These are phyloP conservation scores for Pecten maximus DNA, from an alignment of 2,888 invertebrate genomes.

Conservation along the genomic window DNA sequence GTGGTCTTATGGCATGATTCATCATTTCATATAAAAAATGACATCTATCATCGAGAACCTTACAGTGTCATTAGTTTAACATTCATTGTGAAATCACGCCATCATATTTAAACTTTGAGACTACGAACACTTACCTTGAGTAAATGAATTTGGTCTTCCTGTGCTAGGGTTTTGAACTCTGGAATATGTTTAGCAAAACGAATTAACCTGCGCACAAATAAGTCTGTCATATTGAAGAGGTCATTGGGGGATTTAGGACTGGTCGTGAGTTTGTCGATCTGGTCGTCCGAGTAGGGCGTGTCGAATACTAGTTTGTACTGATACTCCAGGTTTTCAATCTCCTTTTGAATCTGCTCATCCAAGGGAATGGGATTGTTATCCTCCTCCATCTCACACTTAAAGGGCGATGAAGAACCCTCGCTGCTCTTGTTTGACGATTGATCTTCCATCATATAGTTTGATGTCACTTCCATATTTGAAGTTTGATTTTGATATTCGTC, in stretches of 20 bases:
- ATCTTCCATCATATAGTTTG: conserved; percentile 10
- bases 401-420: conserved; percentile 45
- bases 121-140: conserved; percentile 85
- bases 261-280: conserved; percentile 66
- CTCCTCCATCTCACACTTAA: conserved; percentile 51
- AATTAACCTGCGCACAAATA: conserved; percentile 88
- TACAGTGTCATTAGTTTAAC: background rate
- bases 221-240: conserved; percentile 78
- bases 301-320: conserved; percentile 70
- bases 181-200: conserved; percentile 85
- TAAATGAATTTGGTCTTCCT: conserved; percentile 94
- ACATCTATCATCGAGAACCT: background rate
- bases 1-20: background rate
- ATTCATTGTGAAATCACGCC: background rate
- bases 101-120: background rate
- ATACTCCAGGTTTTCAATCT: conserved; percentile 60
- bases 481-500: conserved; percentile 9
- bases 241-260: conserved; percentile 73
- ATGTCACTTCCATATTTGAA: conserved; percentile 4
- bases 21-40: background rate
- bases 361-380: conserved; percentile 57
- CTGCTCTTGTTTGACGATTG: conserved; percentile 43
- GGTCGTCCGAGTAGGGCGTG: conserved; percentile 70
- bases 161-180: conserved; percentile 95
- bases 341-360: conserved; percentile 57